These are phyloP conservation scores for Mythimna impura DNA, from an alignment of 2,888 invertebrate genomes.

Conservation along the genomic window DNA sequence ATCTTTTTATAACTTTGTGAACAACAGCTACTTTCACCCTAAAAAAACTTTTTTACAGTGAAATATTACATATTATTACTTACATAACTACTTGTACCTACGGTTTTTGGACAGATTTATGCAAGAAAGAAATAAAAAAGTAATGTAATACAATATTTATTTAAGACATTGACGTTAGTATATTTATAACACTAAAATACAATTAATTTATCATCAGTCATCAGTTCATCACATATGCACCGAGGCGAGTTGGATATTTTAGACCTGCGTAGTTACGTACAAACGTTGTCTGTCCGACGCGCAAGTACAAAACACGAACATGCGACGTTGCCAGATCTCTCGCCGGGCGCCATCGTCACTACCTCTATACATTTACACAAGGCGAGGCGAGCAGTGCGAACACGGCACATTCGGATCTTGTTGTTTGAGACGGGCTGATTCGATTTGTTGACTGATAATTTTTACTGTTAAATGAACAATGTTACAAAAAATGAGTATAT, in stretches of 20 bases:
- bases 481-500: background rate
- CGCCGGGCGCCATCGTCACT: conserved; percentile 72
- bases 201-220: conserved; percentile 14
- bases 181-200: conserved; percentile 1
- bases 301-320: conserved; percentile 69
- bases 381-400: conserved; percentile 76
- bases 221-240: conserved; percentile 10
- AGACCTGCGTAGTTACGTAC: conserved; percentile 51
- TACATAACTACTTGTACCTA: background rate
- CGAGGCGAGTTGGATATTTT: conserved; percentile 43
- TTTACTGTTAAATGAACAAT: conserved; percentile 11
- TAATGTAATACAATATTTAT: background rate
- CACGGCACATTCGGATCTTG: conserved; percentile 64
- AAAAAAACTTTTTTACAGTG: background rate
- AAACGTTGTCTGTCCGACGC: conserved; percentile 51
- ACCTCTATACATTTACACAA: conserved; percentile 66
- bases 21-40: background rate
- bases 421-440: conserved; percentile 60
- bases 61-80: background rate
- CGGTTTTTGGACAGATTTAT: background rate
- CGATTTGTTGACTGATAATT: conserved; percentile 65
- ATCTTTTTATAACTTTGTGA: too few species aligned
- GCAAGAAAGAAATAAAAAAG: background rate
- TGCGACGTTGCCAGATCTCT: conserved; percentile 76
- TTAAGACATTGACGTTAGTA: background rate